Evolutionary conservation across 2,888 invertebrate species (phyloP), one percentile per base, ranked within the genome.

Genomic region (Dicroscelio sp.): DNA sequence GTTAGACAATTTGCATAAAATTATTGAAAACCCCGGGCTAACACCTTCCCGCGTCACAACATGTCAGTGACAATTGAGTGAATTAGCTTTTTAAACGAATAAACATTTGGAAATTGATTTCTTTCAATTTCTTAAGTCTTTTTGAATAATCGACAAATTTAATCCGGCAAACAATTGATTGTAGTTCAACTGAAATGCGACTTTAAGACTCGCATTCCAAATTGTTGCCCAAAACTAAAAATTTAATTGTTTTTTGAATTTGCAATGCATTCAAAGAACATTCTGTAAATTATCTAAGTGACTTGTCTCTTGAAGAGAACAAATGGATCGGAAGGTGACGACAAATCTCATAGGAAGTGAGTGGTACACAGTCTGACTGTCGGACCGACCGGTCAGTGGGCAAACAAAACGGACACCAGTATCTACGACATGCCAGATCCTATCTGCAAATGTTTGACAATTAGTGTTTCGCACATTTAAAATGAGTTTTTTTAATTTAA

Each of bases 361-460:
- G 90, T 84, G 25, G 92, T 86, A 90, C 86, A 88, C 93, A 94
- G 83, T n/a, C n/a, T n/a, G n/a, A 65, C 92, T 90, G 95, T 92
- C 91, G 92, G 92, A 89, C 93, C 82, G 91, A 90, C 76, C 93
- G 95, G 95, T 95, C 94, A 93, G 75, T 94, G 91, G 92, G 95
- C 94, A 96, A 96, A 96, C 95, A 96, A 95, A 95, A 94, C 93
- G 92, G 94, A 95, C 94, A 95, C 94, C 86, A 93, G 90, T 83
- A 88, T 86, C 92, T 93, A 78, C 90, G 91, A 86, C 86, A 86
- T 92, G 92, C 91, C 89, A 92, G 84, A 90, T 93, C 94, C 92
- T 93, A 93, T 94, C 69, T 92, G 96, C 96, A 96, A 96, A 96
- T 96, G 94, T 96, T 96, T 95, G 96, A 92, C 96, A 95, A 96